These are phyloP conservation scores for Papilio helenus DNA, from an alignment of 1,140 invertebrate genomes.

Conservation along the genomic window DNA sequence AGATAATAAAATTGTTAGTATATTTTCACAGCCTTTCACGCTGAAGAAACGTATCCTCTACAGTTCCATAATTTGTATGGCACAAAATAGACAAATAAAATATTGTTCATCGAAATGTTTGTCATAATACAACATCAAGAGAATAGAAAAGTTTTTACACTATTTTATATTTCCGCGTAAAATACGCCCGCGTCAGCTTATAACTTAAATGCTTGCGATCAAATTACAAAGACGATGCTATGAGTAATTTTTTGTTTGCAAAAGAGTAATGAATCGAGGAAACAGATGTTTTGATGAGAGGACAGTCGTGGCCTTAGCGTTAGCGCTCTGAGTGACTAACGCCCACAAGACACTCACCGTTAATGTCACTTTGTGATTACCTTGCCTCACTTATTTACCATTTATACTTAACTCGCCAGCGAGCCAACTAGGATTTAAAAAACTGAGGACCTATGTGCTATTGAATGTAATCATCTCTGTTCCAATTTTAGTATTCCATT, in stretches of 20 bases:
- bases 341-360: neutral
- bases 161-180: neutral
- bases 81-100: too few species aligned
- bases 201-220: slow-evolving; percentile 36
- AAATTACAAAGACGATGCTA: slow-evolving; percentile 40
- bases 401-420: neutral
- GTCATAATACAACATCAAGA: neutral
- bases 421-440: too few species aligned
- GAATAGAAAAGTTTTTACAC: neutral
- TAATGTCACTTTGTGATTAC: neutral
- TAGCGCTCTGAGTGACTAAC: slow-evolving; percentile 16
- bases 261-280: slow-evolving; percentile 50
- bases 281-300: slow-evolving; percentile 45
- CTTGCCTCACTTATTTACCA: neutral
- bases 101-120: too few species aligned
- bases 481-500: too few species aligned
- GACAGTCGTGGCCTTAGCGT: slow-evolving; percentile 10
- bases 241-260: slow-evolving; percentile 57
- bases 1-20: too few species aligned
- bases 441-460: too few species aligned
- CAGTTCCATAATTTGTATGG: too few species aligned
- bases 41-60: too few species aligned
- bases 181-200: slow-evolving; percentile 24
- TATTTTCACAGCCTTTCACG: too few species aligned
- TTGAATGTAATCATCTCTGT: too few species aligned